Percentiles rank a stretch among this genome's conserved stretches.
Evolutionary conservation across 1,140 invertebrate species (phyloP).

Genomic region (Nasonia longicornis): DNA sequence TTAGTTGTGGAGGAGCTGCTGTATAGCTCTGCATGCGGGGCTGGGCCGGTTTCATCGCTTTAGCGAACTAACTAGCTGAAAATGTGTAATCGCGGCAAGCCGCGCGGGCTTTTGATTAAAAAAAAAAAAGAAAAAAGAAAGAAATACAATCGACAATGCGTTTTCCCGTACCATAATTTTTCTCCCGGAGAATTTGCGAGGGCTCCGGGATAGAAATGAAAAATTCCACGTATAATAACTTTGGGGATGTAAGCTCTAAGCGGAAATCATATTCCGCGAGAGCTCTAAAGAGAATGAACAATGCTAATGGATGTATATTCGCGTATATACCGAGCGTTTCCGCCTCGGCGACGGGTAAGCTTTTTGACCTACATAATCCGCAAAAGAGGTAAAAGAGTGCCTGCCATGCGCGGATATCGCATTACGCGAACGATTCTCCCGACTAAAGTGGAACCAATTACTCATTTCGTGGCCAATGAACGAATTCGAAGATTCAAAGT

Average conservation of each 20-base stretch:
- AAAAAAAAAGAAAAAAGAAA: too few species aligned
- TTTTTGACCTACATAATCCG: neutral
- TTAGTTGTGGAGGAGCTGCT: slow-evolving; percentile 47
- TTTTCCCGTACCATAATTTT: too few species aligned
- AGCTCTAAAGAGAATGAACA: neutral
- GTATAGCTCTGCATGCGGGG: too few species aligned
- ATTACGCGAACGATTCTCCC: too few species aligned
- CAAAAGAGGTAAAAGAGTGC: neutral
- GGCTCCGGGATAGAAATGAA: neutral
- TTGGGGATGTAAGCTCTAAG: neutral
- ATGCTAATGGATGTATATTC: neutral
- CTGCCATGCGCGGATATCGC: neutral
- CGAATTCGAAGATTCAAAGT: too few species aligned
- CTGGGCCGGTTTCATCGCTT: too few species aligned
- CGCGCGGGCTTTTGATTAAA: too few species aligned
- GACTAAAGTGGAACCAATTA: too few species aligned
- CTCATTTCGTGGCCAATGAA: too few species aligned
- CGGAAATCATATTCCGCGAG: neutral
- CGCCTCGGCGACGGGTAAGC: neutral
- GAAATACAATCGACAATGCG: too few species aligned
- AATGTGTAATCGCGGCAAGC: too few species aligned
- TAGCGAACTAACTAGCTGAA: too few species aligned
- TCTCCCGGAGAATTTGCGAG: neutral
- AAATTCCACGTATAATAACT: neutral
- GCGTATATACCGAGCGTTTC: neutral